Base-by-base conservation (phyloP, 2,797 vertebrate species). In the Meriones psammophilus region DNA sequence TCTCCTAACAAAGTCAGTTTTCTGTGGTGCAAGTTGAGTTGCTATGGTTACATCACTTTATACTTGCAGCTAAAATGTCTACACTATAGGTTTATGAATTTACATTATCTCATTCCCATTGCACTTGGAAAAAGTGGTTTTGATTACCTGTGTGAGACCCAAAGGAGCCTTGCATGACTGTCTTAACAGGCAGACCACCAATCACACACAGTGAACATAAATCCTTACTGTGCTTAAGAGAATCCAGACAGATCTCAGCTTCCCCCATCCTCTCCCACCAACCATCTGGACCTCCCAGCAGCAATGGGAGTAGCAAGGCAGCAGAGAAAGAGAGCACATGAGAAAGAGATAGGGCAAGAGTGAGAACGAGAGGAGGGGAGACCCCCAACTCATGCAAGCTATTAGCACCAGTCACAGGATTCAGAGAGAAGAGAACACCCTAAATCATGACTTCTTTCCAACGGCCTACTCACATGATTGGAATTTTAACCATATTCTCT, bases 1-100 rank as follows among this genome's bases (percentile, higher is more conserved):
- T 98, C 94, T 9, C 86, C 80, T 97, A 91, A 94, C 88, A 98
- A 97, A 97, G 96, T 88, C 94, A 96, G 96, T n/a, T 97, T 98
- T 94, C 39, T 85, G 12, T 96, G 94, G 13, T 96, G 92, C 94
- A 98, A 97, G 95, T 80, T 0, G 42, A 96, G 98, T 98, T 98
- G 97, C 97, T 97, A 96, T 97, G 93, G 97, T 96, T 93, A 98
- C 58, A 79, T 36, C 36, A 89, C 80, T 98, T 97, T 84, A 78
- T 93, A 92, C 90, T 97, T 97, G 85, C 94, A 97, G 94, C 95
- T 96, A 89, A 97, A 96, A 96, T 93, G 97, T 96, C 71, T 96
- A 71, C 93, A 89, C 97, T 94, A 96, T 20, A 96, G 89, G 64
- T 91, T 94, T 94, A 33, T 95, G 93, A 97, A 73, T 93, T 96